Conservation (phyloP, 37 sponge, comb jelly and placozoan genomes). For the Tethya wilhelma region DNA sequence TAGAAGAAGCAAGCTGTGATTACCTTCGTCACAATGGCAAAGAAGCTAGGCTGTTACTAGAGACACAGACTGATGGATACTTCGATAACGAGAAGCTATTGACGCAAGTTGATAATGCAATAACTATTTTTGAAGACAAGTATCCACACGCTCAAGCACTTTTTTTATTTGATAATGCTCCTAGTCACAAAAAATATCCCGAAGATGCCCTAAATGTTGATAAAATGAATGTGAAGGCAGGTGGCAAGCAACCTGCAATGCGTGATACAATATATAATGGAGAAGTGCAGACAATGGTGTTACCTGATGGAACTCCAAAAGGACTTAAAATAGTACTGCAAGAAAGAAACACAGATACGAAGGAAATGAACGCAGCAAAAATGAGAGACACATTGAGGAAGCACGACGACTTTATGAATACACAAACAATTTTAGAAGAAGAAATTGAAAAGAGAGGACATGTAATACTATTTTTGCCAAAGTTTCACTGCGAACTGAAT, state of each 20-base stretch:
- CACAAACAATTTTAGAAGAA: not conserved
- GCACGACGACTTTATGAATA: conserved; percentile 40
- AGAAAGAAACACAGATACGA: too few species aligned
- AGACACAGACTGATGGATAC: conserved; percentile 30
- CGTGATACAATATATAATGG: conserved; percentile 53
- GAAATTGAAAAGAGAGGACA: conserved; percentile 32
- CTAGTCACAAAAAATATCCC: too few species aligned
- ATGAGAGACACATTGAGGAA: conserved; percentile 37
- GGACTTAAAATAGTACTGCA: too few species aligned
- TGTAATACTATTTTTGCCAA: conserved; percentile 37
- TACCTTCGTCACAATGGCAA: too few species aligned
- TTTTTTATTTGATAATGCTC: too few species aligned
- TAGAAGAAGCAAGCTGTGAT: conserved; percentile 56
- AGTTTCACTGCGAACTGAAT: conserved; percentile 63
- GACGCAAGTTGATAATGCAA: conserved; percentile 33
- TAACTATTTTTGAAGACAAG: conserved; percentile 15
- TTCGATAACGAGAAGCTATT: conserved; percentile 49
- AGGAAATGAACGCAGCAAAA: conserved; percentile 40
- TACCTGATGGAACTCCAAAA: too few species aligned
- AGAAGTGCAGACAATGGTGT: conserved; percentile 37
- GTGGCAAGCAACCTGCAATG: conserved; percentile 59
- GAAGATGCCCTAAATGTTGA: conserved; percentile 37
- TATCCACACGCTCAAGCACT: too few species aligned
- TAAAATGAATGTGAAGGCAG: conserved; percentile 61
- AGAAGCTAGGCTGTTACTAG: not conserved